A percentile compares a stretch with the other conserved stretches of the same genome.
Conservation (phyloP, 2,797 vertebrate genomes). For the Syngnathus acus region DNA sequence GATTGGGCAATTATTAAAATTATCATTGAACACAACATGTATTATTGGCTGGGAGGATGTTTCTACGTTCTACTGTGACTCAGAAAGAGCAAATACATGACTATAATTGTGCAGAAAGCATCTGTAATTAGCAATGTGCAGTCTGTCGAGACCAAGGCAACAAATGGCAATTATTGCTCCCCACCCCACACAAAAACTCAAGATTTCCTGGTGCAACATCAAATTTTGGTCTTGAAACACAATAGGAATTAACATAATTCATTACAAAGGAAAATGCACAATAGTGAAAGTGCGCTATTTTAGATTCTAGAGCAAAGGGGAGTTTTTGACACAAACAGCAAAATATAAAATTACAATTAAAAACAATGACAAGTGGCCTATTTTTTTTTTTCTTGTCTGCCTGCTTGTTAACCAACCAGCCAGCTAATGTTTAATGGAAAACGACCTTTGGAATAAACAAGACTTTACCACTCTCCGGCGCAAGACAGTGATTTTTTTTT, state of each 20-base stretch:
- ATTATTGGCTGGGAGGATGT: too few relatives aligned
- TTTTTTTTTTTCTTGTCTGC: not conserved
- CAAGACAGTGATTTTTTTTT: too few relatives aligned
- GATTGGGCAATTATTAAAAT: too few relatives aligned
- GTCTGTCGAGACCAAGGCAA: not conserved
- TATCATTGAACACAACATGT: too few relatives aligned
- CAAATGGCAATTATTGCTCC: not conserved
- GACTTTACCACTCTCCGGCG: not conserved
- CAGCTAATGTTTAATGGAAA: not conserved
- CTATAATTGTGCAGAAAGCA: too few relatives aligned
- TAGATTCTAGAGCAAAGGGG: too few relatives aligned
- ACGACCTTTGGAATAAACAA: not conserved
- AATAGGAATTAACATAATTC: not conserved
- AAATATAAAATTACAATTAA: too few relatives aligned
- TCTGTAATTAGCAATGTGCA: not conserved
- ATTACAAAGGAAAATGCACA: not conserved
- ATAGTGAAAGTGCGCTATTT: not conserved
- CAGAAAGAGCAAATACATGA: too few relatives aligned
- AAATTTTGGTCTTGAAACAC: not conserved
- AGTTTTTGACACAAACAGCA: too few relatives aligned
- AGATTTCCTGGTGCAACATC: not conserved
- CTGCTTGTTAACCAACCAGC: not conserved
- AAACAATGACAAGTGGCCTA: not conserved
- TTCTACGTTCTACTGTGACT: too few relatives aligned
- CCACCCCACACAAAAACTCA: not conserved